phyloP scores from a whole-genome alignment of 2,797 vertebrate species.

The Rhinophrynus dorsalis region DNA sequence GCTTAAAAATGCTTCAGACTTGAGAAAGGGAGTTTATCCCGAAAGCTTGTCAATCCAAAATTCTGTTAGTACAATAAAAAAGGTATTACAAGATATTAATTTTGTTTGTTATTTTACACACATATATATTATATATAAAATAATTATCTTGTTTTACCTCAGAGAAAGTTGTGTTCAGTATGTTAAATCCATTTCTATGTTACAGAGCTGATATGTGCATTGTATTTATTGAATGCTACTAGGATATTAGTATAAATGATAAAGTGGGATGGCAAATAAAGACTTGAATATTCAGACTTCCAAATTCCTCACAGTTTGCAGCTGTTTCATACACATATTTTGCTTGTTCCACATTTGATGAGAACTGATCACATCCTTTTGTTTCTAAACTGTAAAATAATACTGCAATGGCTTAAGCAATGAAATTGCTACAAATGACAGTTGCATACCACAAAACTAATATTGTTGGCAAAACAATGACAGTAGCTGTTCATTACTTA shows the following conservation, averaged over 20 bases:
- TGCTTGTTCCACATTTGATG: slow-evolving; percentile 14
- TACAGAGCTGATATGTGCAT: not conserved
- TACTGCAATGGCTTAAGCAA: no score
- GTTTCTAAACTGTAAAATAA: slow-evolving; percentile 28
- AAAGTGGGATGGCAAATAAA: slow-evolving; percentile 4
- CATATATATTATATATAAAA: no score
- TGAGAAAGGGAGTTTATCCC: no score
- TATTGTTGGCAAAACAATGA: no score
- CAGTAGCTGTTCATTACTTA: no score
- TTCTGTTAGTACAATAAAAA: no score
- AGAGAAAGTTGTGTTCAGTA: not conserved
- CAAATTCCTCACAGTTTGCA: slow-evolving; percentile 11
- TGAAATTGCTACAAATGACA: no score
- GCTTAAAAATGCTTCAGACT: no score
- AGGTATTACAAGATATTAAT: no score
- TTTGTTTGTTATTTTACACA: no score
- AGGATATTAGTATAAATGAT: slow-evolving; percentile 18
- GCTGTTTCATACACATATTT: slow-evolving; percentile 27
- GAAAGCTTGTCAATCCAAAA: no score
- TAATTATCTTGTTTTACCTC: not conserved
- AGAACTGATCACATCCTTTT: slow-evolving; percentile 23
- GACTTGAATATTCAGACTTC: slow-evolving; percentile 12
- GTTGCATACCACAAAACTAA: no score
- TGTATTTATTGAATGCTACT: not conserved
- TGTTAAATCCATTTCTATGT: slow-evolving; percentile 4